Evolutionary conservation across 2,113 vertebrate genomes (phyloP), one percentile per base, ranked within the genome.

Genomic region (Ciconia stormi): DNA sequence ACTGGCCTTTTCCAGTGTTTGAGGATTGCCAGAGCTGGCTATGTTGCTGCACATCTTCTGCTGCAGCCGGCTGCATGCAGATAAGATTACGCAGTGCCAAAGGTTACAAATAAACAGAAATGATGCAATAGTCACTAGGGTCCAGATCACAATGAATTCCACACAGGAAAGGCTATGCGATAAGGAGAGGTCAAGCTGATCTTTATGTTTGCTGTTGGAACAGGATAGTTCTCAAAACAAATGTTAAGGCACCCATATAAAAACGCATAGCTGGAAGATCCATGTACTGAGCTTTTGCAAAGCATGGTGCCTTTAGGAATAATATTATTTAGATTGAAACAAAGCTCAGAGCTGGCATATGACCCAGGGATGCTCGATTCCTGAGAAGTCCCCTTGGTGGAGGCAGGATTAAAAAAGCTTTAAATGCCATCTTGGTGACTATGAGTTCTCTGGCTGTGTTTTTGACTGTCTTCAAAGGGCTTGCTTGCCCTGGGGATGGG

Each of bases 81-180:
- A 98, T 97, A 97, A 98, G 96, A 97, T 97, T 96, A 91, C 17
- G 0, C 38, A 21, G 94, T 95, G 96, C 84, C 96, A 97, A 82
- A 97, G 96, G 97, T 96, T 95, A 90, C 90, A 94, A 82, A 90
- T 52, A 97, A 97, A 92, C 93, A 95, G 95, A 61, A 89, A 15
- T 97, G 95, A 97, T 97, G 96, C 95, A 97, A 97, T 66, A 42
- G 86, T 87, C 89, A 42, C 87, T 73, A 47, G 84, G 80, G 82
- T 82, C 82, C 77, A 38, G 74, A 90, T 94, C 94, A 80, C 95
- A 89, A 81, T 73, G 93, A 91, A 94, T 95, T 97, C 96, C 96
- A 92, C 79, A 80, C 94, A 92, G 96, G 96, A 97, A 97, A 80
- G 90, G 78, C 76, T 95, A 90, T 47, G 85, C 0, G 97, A 97